Base-by-base conservation (phyloP, 2,888 invertebrate species). In the Mesorhabditis spiculigera region DNA sequence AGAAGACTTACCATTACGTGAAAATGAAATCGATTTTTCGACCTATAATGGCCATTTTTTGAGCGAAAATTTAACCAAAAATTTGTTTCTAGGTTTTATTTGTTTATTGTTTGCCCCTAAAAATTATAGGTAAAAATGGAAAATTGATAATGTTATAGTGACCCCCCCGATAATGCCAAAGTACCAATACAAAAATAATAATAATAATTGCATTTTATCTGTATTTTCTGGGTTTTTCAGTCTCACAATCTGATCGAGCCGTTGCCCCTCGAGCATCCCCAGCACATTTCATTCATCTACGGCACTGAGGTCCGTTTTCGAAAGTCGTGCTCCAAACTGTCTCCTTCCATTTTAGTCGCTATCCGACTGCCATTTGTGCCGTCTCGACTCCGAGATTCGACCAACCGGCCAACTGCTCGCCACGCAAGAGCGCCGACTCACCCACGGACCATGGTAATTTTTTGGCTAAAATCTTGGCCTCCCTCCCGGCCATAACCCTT, bases 211-310 rank as follows among this genome's bases (percentile, higher is more conserved):
- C 3, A 28, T 28, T 28, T 28, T 28, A 28, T 28, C 28, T 28
- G 28, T 28, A 28, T 28, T 28, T 28, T 28, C 28, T 28, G 28
- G 28, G 43, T 43, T 71, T n/a, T 74, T 45, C 72, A 77, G 77
- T 66, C 69, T 5, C 71, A 73, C 65, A 76, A 78, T 67, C 68
- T 73, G 5, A 76, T 73, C 43, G 66, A 69, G 5, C 76, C 78
- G 28, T 43, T 78, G 63, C 69, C 68, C 42, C 13, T 16, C 5
- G 16, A 28, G 5, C 13, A 43, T 61, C 16, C 13, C n/a, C 13
- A 16, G 16, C 13, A 43, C 5, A 45, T 75, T 8, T 45, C 41
- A 5, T 68, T 75, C 61, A 63, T 72, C 44, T 72, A 62, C 6
- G 67, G 28, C 6, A 63, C 42, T 45, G 70, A 68, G 3, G 67